Conservation (phyloP, 2,888 invertebrate genomes). For the Dryomyza anilis region DNA sequence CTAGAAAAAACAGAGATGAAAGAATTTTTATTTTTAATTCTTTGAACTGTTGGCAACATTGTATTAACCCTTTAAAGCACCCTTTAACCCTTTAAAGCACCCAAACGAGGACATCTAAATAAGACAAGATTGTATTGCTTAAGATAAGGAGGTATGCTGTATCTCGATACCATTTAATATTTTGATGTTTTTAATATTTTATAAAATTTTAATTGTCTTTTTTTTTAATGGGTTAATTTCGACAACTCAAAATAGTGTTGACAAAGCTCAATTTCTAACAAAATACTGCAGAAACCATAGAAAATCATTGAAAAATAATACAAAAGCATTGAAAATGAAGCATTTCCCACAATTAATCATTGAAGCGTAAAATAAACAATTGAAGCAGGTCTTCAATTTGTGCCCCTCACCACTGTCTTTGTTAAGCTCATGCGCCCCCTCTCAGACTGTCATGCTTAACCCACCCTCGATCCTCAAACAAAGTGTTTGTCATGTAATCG, state of each 20-base stretch:
- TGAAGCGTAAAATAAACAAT: conserved; percentile 40
- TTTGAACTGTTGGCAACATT: no score
- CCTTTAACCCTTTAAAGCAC: no score
- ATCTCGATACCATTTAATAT: background rate
- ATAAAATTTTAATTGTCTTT: no score
- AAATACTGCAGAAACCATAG: no score
- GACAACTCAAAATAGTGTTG: no score
- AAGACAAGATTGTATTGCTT: background rate
- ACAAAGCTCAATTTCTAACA: no score
- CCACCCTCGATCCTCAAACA: background rate
- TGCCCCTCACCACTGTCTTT: background rate
- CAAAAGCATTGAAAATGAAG: conserved; percentile 15
- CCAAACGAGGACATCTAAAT: no score
- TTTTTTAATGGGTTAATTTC: no score
- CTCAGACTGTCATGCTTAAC: background rate
- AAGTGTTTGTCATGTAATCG: conserved; percentile 37
- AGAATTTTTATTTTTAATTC: background rate
- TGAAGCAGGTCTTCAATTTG: background rate
- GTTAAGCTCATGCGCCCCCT: background rate
- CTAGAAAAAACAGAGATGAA: conserved; percentile 36
- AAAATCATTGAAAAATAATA: conserved; percentile 3
- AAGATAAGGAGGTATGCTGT: background rate
- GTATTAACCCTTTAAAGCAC: no score
- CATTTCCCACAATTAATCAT: conserved; percentile 39
- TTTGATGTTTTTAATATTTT: no score